Base-by-base conservation (phyloP, 2,888 invertebrate genomes). In the Clitarchus hookeri region DNA sequence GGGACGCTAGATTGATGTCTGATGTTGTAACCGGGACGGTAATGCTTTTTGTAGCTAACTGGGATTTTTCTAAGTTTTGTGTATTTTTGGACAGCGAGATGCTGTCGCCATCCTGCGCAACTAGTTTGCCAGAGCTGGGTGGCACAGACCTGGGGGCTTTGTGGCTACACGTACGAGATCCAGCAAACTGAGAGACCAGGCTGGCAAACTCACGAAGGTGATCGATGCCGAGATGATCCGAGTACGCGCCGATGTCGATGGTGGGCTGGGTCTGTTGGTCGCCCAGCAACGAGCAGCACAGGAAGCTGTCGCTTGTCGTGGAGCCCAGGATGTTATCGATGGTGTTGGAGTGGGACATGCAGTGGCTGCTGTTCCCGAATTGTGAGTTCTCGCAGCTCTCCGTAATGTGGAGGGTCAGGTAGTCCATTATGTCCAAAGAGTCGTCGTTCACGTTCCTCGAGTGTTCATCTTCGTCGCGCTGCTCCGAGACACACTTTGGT, bases 241-340 rank as follows among this genome's bases (percentile, higher is more conserved):
- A 48, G 48, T 11, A 13, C 6, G 16, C 1, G 16, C 48, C 16
- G 8, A 48, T 16, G 16, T 48, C 48, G 8, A 48, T 48, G 12
- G 16, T 13, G 12, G 48, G 48, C 48, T 48, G 48, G 16, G 48
- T 8, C 48, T 48, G 48, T 16, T 48, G 48, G 16, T 48, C 48
- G 8, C 48, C 48, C 48, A 48, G 48, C 48, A 48, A 13, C 16
- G 48, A 48, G 23, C n/a, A n/a, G 86, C 12, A 87, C 79, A 44
- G 87, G 87, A 4, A 87, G 83, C 65, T 87, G 86, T 11, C 87
- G 87, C 27, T 84, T 82, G 83, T 87, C 85, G 12, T 84, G 84
- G 23, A 78, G 86, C 27, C 27, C 27, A 27, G 82, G 36, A 82
- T 82, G 36, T 82, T 8, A 27, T 82, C 82, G 16, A 82, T 82